Conservation (phyloP, 2,888 invertebrate genomes). For the Steromphala cineraria region DNA sequence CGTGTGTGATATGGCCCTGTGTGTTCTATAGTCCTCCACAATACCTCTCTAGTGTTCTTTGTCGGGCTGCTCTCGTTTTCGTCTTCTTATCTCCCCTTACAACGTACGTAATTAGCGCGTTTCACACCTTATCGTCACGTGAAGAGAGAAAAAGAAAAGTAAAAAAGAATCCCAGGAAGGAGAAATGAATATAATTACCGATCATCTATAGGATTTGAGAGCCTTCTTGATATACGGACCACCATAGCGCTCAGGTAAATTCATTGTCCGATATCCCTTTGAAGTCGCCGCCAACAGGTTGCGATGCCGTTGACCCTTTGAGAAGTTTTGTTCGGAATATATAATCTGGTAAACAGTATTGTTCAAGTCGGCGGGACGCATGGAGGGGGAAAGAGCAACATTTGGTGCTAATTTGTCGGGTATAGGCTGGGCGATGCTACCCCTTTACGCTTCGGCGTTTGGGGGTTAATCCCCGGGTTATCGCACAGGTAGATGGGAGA, state of each 20-base stretch:
- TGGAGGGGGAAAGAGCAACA: not conserved
- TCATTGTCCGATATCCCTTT: not conserved
- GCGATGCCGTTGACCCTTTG: not conserved
- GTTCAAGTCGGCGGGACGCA: not conserved
- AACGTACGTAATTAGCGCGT: not conserved
- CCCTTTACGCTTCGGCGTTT: no score
- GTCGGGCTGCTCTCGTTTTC: not conserved
- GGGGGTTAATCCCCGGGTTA: no score
- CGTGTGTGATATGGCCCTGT: not conserved
- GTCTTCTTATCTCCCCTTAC: not conserved
- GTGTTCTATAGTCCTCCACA: not conserved
- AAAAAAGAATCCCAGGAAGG: not conserved
- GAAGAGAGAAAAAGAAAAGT: not conserved
- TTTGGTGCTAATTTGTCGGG: slow-evolving; percentile 2
- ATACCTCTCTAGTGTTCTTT: not conserved
- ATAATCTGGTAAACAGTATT: not conserved
- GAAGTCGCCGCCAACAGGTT: not conserved
- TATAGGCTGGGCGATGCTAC: not conserved
- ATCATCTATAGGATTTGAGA: not conserved
- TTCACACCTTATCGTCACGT: not conserved
- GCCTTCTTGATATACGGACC: not conserved
- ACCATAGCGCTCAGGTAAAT: not conserved
- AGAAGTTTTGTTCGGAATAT: not conserved
- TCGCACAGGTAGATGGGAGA: no score
- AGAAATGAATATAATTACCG: slow-evolving; percentile 5